Conservation (phyloP, 2,113 vertebrate genomes). For the Columbina picui region DNA sequence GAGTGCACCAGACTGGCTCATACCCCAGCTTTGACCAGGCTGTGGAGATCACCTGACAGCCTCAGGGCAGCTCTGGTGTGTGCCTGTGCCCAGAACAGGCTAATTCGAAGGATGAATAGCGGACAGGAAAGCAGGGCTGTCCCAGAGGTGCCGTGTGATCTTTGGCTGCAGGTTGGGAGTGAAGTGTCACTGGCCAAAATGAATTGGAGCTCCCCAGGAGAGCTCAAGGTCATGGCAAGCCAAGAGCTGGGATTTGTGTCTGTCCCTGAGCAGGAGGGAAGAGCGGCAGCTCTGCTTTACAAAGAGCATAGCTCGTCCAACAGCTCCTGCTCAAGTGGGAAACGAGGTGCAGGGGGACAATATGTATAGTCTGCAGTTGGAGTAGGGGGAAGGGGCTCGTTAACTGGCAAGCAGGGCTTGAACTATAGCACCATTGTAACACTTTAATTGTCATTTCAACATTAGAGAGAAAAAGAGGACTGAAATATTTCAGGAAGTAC, state of each 20-base stretch:
- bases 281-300: not conserved
- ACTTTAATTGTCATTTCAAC: not conserved
- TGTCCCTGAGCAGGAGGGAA: not conserved
- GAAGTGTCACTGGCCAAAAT: not conserved
- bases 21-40: not conserved
- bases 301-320: not conserved
- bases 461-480: not conserved
- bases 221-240: not conserved
- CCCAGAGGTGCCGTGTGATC: not conserved
- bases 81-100: not conserved
- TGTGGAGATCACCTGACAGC: not conserved
- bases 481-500: not conserved
- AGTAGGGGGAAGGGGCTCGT: not conserved
- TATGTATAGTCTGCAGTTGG: not conserved
- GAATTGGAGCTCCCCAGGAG: not conserved
- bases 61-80: not conserved
- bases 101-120: not conserved
- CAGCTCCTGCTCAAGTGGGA: not conserved
- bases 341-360: not conserved
- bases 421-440: not conserved
- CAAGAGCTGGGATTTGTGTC: not conserved
- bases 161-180: not conserved
- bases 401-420: not conserved
- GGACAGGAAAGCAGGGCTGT: not conserved
- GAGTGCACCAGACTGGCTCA: not conserved